Base-by-base conservation (phyloP, 2,797 vertebrate genomes). In the Sebastes steindachneri region DNA sequence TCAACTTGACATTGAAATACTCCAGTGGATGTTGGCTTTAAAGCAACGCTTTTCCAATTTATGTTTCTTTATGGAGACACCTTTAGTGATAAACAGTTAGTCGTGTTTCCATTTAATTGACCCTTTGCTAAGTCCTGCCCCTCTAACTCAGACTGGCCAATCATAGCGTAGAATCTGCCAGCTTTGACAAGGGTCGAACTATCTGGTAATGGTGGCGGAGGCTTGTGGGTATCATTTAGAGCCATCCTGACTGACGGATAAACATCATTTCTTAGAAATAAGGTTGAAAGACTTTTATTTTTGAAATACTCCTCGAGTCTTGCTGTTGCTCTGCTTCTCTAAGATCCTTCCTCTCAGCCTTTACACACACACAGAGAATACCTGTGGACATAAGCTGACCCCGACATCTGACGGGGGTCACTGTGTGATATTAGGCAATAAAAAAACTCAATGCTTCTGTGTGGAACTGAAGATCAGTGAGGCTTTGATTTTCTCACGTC, bases 401-500 rank as follows among this genome's bases (percentile, higher is more conserved):
- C 68, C 1, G 5, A 28, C 62, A 57, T 89, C 75, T 58, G 35
- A 48, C 75, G 7, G 11, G 48, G 73, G 66, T 75, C 79, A 29
- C 37, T 76, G 70, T 72, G 55, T 81, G 59, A 87, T 87, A 86
- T 79, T 37, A 31, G 76, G 67, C 65, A 86, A 81, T 79, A 88
- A 70, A 79, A 71, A 62, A 53, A 45, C 1, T 1, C 7, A 48
- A 35, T 55, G 12, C 19, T 71, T 71, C 73, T 72, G 57, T 72
- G 72, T 62, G 54, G 19, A 73, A 5, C 23, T 59, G 72, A 2
- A 21, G 80, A 85, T 92, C 74, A 79, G 63, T 21, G 59, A 41
- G 78, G 79, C 75, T 89, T 82, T 85, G 82, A 82, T 88, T 88
- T 77, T 71, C 80, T 76, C 65, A 33, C 19, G 31, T 58, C 54